phyloP scores from a whole-genome alignment of 2,888 invertebrate species.

The Lepeophtheirus nordmannii region DNA sequence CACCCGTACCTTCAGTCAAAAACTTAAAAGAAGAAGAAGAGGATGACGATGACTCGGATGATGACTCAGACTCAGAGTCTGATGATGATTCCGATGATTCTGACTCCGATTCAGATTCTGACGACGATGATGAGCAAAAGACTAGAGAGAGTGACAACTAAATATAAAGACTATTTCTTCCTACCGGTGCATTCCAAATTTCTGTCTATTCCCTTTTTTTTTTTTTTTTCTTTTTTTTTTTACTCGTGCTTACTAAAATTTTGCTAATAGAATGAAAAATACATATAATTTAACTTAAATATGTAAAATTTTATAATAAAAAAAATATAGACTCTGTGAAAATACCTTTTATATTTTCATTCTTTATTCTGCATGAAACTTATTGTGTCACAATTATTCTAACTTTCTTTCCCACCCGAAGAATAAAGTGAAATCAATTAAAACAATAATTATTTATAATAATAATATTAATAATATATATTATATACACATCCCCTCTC shows the following conservation, averaged over 20 bases:
- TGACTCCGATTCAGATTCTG: conserved; percentile 5
- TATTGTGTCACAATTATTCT: conserved; percentile 4
- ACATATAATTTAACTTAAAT: too few species aligned
- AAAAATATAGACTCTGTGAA: not conserved
- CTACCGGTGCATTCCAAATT: too few species aligned
- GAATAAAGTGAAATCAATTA: not conserved
- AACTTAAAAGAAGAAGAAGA: not conserved
- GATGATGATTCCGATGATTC: conserved; percentile 2
- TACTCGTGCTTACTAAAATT: too few species aligned
- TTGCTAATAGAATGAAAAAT: too few species aligned
- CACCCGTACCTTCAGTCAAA: not conserved
- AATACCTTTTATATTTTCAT: not conserved
- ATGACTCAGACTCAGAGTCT: not conserved
- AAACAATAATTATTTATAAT: too few species aligned
- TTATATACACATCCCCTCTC: not conserved
- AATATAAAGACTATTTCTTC: not conserved
- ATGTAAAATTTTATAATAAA: too few species aligned
- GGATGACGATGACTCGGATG: not conserved
- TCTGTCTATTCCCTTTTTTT: too few species aligned
- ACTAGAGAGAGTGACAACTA: not conserved
- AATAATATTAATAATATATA: not conserved
- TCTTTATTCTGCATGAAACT: conserved; percentile 2
- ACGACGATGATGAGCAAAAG: conserved; percentile 11
- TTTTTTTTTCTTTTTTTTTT: too few species aligned
- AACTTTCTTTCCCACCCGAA: not conserved